phyloP scores from a whole-genome alignment of 2,888 invertebrate species.

The Leptopilina myrica region DNA sequence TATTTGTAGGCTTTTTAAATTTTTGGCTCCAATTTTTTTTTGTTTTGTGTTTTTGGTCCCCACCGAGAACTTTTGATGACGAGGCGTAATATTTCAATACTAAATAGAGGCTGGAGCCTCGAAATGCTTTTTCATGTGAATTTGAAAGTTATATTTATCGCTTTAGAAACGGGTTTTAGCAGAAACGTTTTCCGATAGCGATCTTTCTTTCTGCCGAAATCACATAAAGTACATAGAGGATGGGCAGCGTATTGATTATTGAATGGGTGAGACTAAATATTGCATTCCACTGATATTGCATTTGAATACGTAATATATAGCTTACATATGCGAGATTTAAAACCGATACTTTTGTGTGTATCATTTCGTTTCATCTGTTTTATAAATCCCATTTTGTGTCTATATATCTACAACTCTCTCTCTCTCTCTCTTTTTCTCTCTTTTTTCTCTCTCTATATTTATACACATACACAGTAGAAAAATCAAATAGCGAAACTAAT shows the following conservation, averaged over 20 bases:
- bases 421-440: too few relatives aligned
- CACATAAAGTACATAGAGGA: slow-evolving; percentile 31
- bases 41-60: too few relatives aligned
- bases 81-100: slow-evolving; percentile 17
- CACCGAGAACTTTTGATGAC: not conserved
- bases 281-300: slow-evolving; percentile 35
- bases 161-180: slow-evolving; percentile 32
- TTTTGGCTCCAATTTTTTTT: not conserved
- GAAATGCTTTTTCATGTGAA: slow-evolving; percentile 24
- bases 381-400: not conserved
- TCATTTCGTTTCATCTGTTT: slow-evolving; percentile 11
- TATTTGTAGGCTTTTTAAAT: not conserved
- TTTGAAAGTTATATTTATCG: slow-evolving; percentile 34
- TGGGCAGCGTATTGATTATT: slow-evolving; percentile 37
- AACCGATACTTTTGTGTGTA: slow-evolving; percentile 26
- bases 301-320: slow-evolving; percentile 36
- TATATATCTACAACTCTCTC: too few relatives aligned
- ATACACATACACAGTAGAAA: not conserved
- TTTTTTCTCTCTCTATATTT: too few relatives aligned
- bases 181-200: slow-evolving; percentile 40
- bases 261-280: slow-evolving; percentile 34
- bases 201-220: slow-evolving; percentile 35
- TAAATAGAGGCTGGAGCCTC: slow-evolving; percentile 11
- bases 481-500: not conserved
- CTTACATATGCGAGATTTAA: slow-evolving; percentile 20